Percentiles rank a stretch among this genome's conserved stretches.
Conservation (phyloP, 2,888 invertebrate species). For the Ormyrus labotus region DNA sequence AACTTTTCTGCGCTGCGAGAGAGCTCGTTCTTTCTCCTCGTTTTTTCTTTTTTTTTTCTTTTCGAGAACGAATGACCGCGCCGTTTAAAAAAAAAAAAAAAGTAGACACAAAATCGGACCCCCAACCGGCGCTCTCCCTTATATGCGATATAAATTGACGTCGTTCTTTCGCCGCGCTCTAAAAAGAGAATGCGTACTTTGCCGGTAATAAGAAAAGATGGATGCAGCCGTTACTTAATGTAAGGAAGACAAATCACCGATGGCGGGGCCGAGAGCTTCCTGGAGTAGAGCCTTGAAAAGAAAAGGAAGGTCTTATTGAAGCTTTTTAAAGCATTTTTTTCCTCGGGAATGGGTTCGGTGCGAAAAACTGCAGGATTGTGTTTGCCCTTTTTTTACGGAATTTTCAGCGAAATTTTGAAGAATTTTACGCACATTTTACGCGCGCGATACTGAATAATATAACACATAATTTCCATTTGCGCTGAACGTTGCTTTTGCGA, state of each 20-base stretch:
- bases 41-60: background rate
- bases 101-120: too few species aligned
- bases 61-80: background rate
- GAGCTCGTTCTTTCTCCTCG: too few species aligned
- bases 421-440: background rate
- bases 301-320: background rate
- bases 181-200: background rate
- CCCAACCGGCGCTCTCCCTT: background rate
- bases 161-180: background rate
- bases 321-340: too few species aligned
- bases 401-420: background rate
- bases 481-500: too few species aligned
- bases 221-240: slow-evolving; percentile 37
- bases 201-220: slow-evolving; percentile 40
- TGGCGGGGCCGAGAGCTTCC: background rate
- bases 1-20: background rate
- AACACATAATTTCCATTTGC: too few species aligned
- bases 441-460: background rate
- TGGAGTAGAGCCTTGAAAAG: background rate
- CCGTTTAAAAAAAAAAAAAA: background rate
- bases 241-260: slow-evolving; percentile 40
- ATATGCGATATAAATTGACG: background rate
- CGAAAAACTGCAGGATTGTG: too few species aligned
- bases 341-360: too few species aligned
- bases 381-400: background rate